phyloP scores from a whole-genome alignment of 2,113 vertebrate species.

The Tragelaphus scriptus region DNA sequence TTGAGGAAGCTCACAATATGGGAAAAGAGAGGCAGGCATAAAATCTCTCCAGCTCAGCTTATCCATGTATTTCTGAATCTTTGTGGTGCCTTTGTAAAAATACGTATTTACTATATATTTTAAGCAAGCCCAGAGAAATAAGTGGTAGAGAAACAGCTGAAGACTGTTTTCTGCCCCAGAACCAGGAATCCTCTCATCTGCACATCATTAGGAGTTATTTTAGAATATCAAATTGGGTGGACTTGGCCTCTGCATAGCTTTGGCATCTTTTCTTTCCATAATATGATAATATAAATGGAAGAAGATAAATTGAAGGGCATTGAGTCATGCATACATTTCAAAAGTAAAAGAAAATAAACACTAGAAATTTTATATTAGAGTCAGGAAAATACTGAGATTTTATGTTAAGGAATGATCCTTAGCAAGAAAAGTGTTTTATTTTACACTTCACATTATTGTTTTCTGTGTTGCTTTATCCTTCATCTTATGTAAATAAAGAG shows the following conservation, averaged over 20 bases:
- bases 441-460: neutral
- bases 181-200: neutral
- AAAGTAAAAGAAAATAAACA: conserved; percentile 41
- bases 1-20: neutral
- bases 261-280: neutral
- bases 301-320: conserved; percentile 44
- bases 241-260: neutral
- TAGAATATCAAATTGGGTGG: conserved; percentile 34
- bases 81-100: neutral
- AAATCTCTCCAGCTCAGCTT: neutral
- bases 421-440: neutral
- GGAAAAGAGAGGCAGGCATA: neutral
- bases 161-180: neutral
- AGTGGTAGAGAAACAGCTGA: neutral
- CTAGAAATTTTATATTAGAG: neutral
- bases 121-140: neutral
- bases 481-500: neutral
- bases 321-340: conserved; percentile 27
- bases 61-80: neutral
- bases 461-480: neutral
- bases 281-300: conserved; percentile 30
- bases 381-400: neutral
- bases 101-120: neutral
- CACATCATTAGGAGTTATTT: neutral
- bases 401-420: neutral